Base-by-base conservation (phyloP, 2,113 vertebrate genomes). In the Tragelaphus buxtoni region DNA sequence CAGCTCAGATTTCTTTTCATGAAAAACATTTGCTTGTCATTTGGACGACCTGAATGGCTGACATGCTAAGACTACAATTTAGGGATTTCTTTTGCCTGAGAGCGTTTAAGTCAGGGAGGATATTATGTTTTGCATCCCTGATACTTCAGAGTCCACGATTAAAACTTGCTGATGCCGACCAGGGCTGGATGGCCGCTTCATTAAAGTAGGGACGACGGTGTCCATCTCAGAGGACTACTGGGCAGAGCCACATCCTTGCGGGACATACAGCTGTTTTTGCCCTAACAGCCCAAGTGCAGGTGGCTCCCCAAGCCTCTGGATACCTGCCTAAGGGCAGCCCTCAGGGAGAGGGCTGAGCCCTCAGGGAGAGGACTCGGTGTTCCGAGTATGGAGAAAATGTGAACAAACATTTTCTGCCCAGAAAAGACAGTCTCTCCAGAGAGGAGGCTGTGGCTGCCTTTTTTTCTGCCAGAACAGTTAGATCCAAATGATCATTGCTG, bases 1-100 rank as follows among this genome's bases (percentile, higher is more conserved):
- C 79, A 74, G 60, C 72, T 93, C 83, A 51, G 58, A 55, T 95
- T 92, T 95, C 76, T 84, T 81, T 93, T 91, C 91, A 81, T 69
- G 85, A 95, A 96, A 96, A 94, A 82, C 61, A 80, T 87, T 94
- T 90, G 92, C 69, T 56, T 97, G 53, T 90, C 77, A 42, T 85
- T 79, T 96, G 90, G 35, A 51, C 35, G 82, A 56, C 10, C 42
- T 30, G 88, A 63, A 55, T 9, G 24, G 82, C 32, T 74, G 16
- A 65, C 24, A n/a, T 9, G 22, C 55, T 32, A 4, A 47, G 30
- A 35, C 32, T 39, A n/a, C 14, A 9, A 17, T 72, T 84, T 28
- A 65, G 35, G 53, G 39, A 81, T 84, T 88, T 86, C 13, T 88
- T 94, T 88, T 80, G 47, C 58, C 69, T 28, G 7, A 83, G 85